Evolutionary conservation across 1,140 invertebrate genomes (phyloP).

Genomic region (Asobara japonica): DNA sequence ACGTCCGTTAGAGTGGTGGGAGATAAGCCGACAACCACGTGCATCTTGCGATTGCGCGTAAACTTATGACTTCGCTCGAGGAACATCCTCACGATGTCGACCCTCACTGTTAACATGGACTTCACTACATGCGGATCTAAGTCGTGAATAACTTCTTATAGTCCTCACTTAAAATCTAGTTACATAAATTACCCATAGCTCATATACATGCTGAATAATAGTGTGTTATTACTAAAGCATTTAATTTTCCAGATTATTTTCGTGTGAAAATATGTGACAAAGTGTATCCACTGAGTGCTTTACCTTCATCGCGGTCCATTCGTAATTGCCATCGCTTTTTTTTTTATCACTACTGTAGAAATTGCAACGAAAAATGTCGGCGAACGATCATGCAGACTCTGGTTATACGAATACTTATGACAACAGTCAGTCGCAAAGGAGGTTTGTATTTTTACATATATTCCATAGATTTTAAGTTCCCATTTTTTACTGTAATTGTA

Average conservation of each 20-base stretch:
- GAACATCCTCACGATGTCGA: neutral
- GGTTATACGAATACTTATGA: slow-evolving; percentile 81
- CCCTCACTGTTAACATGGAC: slow-evolving; percentile 30
- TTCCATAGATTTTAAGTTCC: too few relatives aligned
- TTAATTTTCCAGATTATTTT: neutral
- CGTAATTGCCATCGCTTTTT: too few relatives aligned
- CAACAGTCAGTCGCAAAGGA: slow-evolving; percentile 79
- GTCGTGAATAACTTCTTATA: neutral
- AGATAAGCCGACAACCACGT: slow-evolving; percentile 25
- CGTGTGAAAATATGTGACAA: neutral
- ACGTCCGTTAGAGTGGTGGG: neutral
- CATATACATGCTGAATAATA: neutral
- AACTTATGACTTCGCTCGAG: too few relatives aligned
- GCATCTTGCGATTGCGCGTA: slow-evolving; percentile 17
- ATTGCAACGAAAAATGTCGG: slow-evolving; percentile 67
- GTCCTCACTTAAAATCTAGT: neutral
- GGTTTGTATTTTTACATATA: slow-evolving; percentile 62
- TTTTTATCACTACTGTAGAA: too few relatives aligned
- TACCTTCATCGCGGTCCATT: too few relatives aligned
- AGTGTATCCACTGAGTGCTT: too few relatives aligned
- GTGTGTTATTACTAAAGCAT: neutral
- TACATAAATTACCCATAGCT: neutral
- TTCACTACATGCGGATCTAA: slow-evolving; percentile 18
- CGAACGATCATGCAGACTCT: slow-evolving; percentile 73
- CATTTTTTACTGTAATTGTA: too few relatives aligned